Percentiles rank a stretch among this genome's conserved stretches.
These are phyloP conservation scores for Lucilia sericata DNA, from an alignment of 1,140 invertebrate genomes.

Conservation along the genomic window DNA sequence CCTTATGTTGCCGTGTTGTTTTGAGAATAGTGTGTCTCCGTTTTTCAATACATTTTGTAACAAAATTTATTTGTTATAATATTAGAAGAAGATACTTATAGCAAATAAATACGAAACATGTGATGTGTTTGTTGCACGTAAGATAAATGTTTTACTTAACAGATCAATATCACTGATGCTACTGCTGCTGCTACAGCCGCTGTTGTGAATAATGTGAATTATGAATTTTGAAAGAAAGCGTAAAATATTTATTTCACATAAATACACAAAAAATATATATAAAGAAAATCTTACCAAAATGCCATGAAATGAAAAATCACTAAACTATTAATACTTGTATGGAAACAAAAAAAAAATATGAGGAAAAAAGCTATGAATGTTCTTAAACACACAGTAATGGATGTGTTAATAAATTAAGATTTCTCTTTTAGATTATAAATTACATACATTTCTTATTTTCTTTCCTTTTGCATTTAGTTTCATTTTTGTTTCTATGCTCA, in stretches of 20 bases:
- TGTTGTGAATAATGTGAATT: neutral
- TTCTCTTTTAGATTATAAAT: conserved; percentile 14
- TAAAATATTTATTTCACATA: conserved; percentile 11
- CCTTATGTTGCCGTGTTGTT: neutral
- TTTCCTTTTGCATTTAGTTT: neutral
- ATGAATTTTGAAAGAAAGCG: neutral
- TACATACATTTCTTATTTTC: neutral
- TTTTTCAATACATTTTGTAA: neutral
- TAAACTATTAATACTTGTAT: neutral
- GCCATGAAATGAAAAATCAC: neutral
- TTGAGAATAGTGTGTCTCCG: neutral
- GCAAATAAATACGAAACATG: neutral
- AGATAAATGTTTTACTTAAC: conserved; percentile 19
- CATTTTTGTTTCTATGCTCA: neutral
- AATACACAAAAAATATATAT: neutral
- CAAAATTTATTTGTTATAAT: neutral
- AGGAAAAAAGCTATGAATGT: neutral
- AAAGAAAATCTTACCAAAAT: neutral
- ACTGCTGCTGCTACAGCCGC: no score
- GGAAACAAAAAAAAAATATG: neutral
- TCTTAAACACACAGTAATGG: neutral
- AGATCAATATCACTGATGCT: conserved; percentile 7
- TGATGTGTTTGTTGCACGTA: neutral
- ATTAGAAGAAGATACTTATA: neutral
- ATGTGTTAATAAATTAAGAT: conserved; percentile 13